Base-by-base conservation (phyloP, 2,888 invertebrate species). In the Gymnocheta viridis region DNA sequence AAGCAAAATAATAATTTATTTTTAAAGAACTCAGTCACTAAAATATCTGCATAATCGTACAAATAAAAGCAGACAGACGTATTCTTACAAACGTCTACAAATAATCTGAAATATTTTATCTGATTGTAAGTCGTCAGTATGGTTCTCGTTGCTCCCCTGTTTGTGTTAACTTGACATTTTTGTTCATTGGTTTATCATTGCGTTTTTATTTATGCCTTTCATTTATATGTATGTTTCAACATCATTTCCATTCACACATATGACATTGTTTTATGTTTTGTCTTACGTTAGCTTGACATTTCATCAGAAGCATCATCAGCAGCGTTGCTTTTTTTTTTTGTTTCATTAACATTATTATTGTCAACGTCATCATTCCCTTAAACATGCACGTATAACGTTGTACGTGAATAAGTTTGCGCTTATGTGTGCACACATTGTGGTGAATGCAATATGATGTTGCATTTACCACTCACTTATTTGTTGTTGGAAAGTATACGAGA, bases 201-300 rank as follows among this genome's bases (percentile, higher is more conserved):
- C n/a, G 6, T 82, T 54, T 56, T 58, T 58, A 73, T 47, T 49
- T 17, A 19, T 69, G 41, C 69, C 19, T 51, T 32, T 60, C 17
- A 17, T 70, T 79, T 69, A 24, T 47, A 5, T 32, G 32, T 70
- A 14, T 44, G 51, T 72, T 66, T 58, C 56, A 51, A 58, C 69
- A 60, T 67, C 41, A 47, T 77, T 62, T 77, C n/a, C 51, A 66
- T 77, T 76, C 54, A 62, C 51, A 76, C 77, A 56, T 62, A 47
- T 84, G 84, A 84, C 73, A 81, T 73, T 81, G 77, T 77, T 78
- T 78, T 73, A 81, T 80, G 64, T 74, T 64, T 74, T 49, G 62
- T 69, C 49, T 69, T 81, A 54, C 77, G 51, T 73, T 29, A 62
- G 67, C 51, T 54, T 84, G 84, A 84, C 81, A 81, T 81, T 81